These are phyloP conservation scores for Phymanthus crucifer DNA, from an alignment of 92 coral and sea anemone genomes.

Conservation along the genomic window DNA sequence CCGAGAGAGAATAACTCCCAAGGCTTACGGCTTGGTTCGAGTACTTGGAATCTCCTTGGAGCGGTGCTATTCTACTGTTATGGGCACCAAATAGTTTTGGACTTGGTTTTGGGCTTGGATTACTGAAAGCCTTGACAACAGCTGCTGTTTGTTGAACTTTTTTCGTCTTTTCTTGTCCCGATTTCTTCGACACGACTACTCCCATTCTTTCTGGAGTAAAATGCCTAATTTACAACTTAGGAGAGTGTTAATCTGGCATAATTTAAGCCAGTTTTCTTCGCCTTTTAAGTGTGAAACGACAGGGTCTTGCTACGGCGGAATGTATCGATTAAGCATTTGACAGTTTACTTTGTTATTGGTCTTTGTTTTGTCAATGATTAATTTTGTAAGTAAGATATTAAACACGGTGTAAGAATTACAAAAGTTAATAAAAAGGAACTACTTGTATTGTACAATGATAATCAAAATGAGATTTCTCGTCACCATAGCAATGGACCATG, in stretches of 20 bases:
- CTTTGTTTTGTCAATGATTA: conserved; percentile 5
- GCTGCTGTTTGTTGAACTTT: conserved; percentile 94
- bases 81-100: background rate
- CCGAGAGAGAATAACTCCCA: conserved; percentile 16
- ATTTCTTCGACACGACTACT: conserved; percentile 77
- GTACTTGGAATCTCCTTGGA: background rate
- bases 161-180: conserved; percentile 72
- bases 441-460: background rate
- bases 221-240: background rate
- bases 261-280: background rate
- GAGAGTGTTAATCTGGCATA: background rate
- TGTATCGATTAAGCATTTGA: background rate
- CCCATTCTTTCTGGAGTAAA: conserved; percentile 60
- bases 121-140: conserved; percentile 75
- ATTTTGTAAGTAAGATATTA: background rate
- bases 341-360: background rate
- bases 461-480: background rate
- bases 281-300: background rate
- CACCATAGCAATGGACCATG: background rate
- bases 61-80: background rate
- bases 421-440: background rate
- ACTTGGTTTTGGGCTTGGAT: conserved; percentile 19
- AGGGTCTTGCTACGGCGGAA: background rate
- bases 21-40: conserved; percentile 2
- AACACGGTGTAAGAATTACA: background rate